Conservation (phyloP, 2,797 vertebrate species). For the Distichodus sexfasciatus region DNA sequence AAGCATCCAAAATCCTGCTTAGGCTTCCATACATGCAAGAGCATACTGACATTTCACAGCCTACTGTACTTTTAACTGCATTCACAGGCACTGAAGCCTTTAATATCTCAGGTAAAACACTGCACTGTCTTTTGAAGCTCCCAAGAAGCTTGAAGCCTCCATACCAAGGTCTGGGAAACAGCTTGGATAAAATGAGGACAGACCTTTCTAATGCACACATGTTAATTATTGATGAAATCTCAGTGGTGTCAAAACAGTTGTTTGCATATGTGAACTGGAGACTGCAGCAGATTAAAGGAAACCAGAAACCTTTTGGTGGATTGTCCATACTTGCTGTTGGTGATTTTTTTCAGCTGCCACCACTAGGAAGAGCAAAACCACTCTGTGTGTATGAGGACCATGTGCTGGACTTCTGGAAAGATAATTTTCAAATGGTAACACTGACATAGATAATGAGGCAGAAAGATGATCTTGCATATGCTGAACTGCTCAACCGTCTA, state of each 20-base stretch:
- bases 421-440: conserved; percentile 33
- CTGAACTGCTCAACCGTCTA: conserved; percentile 34
- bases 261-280: conserved; percentile 45
- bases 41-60: conserved; percentile 3
- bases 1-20: conserved; percentile 20
- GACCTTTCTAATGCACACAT: conserved; percentile 42
- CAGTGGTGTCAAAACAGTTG: conserved; percentile 44
- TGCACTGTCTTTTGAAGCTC: conserved; percentile 20
- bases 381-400: conserved; percentile 32
- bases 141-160: conserved; percentile 16
- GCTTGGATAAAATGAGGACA: conserved; percentile 37
- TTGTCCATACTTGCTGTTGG: conserved; percentile 26
- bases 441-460: conserved; percentile 42
- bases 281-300: conserved; percentile 48
- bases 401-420: conserved; percentile 21
- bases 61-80: conserved; percentile 28
- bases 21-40: background rate
- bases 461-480: conserved; percentile 35
- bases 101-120: conserved; percentile 37
- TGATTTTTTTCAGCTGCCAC: conserved; percentile 35
- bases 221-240: conserved; percentile 44
- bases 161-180: conserved; percentile 34
- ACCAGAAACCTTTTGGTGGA: conserved; percentile 33
- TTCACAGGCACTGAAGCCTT: conserved; percentile 53
- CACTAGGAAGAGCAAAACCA: conserved; percentile 12